phyloP scores from a whole-genome alignment of 2,797 vertebrate species.

The Tapera naevia region DNA sequence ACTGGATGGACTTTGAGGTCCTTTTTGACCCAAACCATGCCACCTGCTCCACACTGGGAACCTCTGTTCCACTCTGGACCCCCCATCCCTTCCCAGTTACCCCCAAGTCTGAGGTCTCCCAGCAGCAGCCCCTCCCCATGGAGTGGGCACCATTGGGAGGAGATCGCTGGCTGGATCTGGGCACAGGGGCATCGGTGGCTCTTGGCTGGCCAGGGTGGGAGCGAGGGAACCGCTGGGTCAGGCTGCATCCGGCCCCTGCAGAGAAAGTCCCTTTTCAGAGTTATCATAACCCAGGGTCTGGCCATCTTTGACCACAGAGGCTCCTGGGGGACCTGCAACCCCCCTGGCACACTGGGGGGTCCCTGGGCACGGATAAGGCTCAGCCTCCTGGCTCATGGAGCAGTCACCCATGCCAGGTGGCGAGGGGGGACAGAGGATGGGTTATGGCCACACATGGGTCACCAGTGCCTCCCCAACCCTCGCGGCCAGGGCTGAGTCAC shows the following conservation, averaged over 20 bases:
- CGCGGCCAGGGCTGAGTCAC: not conserved
- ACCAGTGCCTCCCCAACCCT: not conserved
- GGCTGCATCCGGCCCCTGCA: not conserved
- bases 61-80: not conserved
- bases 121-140: not conserved
- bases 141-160: not conserved
- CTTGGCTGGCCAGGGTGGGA: not conserved
- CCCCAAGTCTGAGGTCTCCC: not conserved
- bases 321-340: not conserved
- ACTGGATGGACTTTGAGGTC: too few relatives aligned
- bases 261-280: not conserved
- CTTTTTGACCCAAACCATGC: too few relatives aligned
- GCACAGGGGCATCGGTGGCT: not conserved
- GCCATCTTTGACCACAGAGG: rapidly evolving
- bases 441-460: not conserved
- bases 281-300: not conserved
- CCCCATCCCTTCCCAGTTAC: rapidly evolving
- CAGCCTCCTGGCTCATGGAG: not conserved
- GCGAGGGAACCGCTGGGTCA: conserved; percentile 10
- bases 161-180: rapidly evolving
- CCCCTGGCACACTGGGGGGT: not conserved
- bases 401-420: rapidly evolving
- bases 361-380: not conserved
- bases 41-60: not conserved
- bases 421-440: not conserved